phyloP scores from a whole-genome alignment of 1,140 invertebrate species.

The Ctenoplectra terminalis region DNA sequence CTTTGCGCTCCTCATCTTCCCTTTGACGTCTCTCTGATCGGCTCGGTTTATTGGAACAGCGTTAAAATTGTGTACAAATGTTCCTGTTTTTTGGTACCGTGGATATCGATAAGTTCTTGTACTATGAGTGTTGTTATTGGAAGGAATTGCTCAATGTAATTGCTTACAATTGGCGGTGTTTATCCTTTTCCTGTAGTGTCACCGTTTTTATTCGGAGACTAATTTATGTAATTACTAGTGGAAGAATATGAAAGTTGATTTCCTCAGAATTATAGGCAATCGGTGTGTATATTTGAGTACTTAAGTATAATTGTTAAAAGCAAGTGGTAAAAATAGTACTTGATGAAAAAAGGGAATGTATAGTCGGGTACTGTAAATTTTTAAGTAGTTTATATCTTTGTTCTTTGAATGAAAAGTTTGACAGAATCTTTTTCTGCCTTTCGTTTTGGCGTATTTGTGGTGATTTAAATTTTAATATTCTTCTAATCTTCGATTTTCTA shows the following conservation, averaged over 20 bases:
- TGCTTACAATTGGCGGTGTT: not conserved
- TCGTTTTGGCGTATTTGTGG: too few species aligned
- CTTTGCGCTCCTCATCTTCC: too few species aligned
- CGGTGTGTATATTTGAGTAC: not conserved
- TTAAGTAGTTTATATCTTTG: too few species aligned
- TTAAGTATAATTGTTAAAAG: too few species aligned
- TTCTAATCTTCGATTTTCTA: too few species aligned
- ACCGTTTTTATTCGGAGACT: not conserved
- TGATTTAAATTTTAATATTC: too few species aligned
- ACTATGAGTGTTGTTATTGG: too few species aligned
- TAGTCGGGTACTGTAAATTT: too few species aligned
- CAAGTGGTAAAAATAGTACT: too few species aligned
- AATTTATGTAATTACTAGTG: not conserved
- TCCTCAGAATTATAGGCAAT: not conserved
- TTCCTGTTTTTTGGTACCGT: not conserved
- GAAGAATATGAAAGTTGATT: not conserved
- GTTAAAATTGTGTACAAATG: not conserved
- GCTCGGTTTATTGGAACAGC: not conserved
- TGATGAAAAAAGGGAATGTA: too few species aligned
- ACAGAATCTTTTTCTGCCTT: too few species aligned
- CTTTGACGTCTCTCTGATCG: not conserved
- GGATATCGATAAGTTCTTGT: not conserved
- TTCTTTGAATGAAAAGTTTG: too few species aligned
- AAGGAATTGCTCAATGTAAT: not conserved
- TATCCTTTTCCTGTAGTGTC: not conserved